Percentiles rank a stretch among this genome's conserved stretches.
phyloP scores from a whole-genome alignment of 2,113 vertebrate species.

The Connochaetes taurinus region DNA sequence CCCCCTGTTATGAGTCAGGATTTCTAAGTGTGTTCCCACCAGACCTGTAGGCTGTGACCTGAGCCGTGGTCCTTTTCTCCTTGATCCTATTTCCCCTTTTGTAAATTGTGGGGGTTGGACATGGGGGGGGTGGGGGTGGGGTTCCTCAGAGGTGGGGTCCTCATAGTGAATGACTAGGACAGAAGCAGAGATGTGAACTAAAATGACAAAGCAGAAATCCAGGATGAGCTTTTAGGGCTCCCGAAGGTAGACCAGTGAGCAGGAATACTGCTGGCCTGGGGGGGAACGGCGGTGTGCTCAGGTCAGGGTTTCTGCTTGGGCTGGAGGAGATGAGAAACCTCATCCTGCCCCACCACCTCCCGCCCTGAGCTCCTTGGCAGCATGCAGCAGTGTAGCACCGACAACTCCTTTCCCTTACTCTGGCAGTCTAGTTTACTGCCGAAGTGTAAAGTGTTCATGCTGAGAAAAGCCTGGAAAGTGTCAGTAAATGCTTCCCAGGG shows the following conservation, averaged over 20 bases:
- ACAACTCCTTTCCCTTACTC: neutral
- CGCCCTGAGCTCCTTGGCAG: neutral
- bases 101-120: neutral
- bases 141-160: neutral
- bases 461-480: neutral
- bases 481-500: neutral
- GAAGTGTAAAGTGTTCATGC: constrained; percentile 55
- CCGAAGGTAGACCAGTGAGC: neutral
- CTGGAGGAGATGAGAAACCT: neutral
- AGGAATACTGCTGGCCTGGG: neutral
- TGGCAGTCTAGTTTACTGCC: neutral
- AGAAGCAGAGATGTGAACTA: neutral
- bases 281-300: neutral
- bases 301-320: neutral
- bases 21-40: neutral
- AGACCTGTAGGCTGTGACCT: neutral
- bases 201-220: constrained; percentile 24
- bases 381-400: neutral
- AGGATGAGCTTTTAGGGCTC: neutral
- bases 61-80: neutral
- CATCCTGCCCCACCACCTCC: neutral
- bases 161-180: neutral
- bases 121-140: too few species aligned
- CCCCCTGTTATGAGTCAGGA: neutral
- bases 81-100: neutral